A percentile compares a stretch with the other conserved stretches of the same genome.
Evolutionary conservation across 2,888 invertebrate genomes (phyloP).

Genomic region (Drosophila mercatorum): DNA sequence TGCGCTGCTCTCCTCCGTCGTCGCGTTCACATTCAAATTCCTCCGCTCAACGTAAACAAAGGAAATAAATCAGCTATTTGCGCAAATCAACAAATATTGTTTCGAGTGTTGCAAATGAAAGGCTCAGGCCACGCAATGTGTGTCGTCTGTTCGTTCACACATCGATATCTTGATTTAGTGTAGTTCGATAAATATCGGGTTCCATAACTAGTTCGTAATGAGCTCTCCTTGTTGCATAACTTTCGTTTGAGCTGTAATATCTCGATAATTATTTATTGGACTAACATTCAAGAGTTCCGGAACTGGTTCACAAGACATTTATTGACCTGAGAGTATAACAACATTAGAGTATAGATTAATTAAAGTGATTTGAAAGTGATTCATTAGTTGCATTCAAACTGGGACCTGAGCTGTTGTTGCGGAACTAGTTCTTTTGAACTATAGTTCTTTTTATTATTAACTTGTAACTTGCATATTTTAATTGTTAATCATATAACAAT

Average conservation of each 20-base stretch:
- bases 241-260: background rate
- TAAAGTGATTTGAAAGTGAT: too few species aligned
- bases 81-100: conserved; percentile 9
- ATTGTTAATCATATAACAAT: background rate
- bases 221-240: background rate
- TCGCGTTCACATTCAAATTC: conserved; percentile 2
- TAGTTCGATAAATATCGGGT: background rate
- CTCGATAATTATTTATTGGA: too few species aligned
- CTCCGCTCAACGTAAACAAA: conserved; percentile 2
- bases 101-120: conserved; percentile 3
- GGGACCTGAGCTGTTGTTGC: background rate
- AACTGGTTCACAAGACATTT: background rate
- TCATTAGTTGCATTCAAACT: too few species aligned
- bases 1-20: background rate
- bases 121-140: background rate
- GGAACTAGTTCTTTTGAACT: background rate
- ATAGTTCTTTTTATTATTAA: too few species aligned
- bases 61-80: conserved; percentile 14
- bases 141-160: background rate
- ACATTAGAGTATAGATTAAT: too few species aligned
- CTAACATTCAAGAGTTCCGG: background rate
- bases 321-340: background rate
- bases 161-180: background rate
- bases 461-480: too few species aligned
- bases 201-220: background rate